These are phyloP conservation scores for Lucinisca nassula DNA, from an alignment of 2,888 invertebrate species.

Conservation along the genomic window DNA sequence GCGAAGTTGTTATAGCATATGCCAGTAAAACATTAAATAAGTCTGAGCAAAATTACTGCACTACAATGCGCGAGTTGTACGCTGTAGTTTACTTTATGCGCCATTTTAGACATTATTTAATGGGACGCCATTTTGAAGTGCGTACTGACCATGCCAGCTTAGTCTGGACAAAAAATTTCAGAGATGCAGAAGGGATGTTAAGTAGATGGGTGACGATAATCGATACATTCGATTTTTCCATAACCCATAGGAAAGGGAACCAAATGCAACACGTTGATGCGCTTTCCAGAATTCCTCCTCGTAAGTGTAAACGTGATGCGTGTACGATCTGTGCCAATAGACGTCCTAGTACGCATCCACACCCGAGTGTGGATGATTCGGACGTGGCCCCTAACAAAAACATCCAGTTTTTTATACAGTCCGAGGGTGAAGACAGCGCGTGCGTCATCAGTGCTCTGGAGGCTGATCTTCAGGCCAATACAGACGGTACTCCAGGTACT, in stretches of 20 bases:
- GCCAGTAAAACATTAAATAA: constrained; percentile 21
- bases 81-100: constrained; percentile 45
- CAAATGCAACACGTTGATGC: background rate
- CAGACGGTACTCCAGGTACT: background rate
- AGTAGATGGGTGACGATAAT: background rate
- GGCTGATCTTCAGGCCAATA: background rate
- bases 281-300: background rate
- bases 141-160: constrained; percentile 40
- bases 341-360: background rate
- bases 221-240: constrained; percentile 37
- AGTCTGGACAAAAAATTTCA: constrained; percentile 44
- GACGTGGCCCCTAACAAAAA: background rate
- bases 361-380: background rate
- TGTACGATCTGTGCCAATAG: background rate
- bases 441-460: background rate
- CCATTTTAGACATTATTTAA: constrained; percentile 37
- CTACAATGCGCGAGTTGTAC: constrained; percentile 43
- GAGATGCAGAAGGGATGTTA: constrained; percentile 46
- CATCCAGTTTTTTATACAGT: background rate
- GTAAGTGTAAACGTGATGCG: background rate
- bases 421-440: background rate
- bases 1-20: constrained; percentile 43
- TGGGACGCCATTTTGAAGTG: constrained; percentile 15
- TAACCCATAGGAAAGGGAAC: constrained; percentile 25
- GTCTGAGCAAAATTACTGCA: constrained; percentile 41